Conservation (phyloP, 1,140 invertebrate species). For the Drosophila melanogaster region DNA sequence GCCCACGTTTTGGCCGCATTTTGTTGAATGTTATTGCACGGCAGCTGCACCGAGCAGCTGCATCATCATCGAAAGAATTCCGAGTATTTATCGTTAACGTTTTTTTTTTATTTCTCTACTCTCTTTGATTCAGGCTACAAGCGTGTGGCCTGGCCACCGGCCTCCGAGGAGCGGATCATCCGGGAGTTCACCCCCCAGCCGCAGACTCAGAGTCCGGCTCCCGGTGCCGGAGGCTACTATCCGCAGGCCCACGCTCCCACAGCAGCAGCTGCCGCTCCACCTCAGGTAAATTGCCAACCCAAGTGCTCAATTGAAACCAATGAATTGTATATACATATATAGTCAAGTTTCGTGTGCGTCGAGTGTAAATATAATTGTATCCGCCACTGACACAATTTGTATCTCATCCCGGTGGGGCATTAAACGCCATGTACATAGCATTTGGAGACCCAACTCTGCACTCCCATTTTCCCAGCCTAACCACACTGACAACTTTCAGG, state of each 20-base stretch:
- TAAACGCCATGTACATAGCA: conserved; percentile 28
- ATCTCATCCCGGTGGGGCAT: conserved; percentile 24
- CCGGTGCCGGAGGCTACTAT: conserved; percentile 66
- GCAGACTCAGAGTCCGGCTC: conserved; percentile 76
- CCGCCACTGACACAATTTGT: conserved; percentile 45
- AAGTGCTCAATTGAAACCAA: neutral
- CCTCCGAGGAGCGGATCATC: conserved; percentile 86
- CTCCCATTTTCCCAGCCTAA: conserved; percentile 40
- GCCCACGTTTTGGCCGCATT: conserved; percentile 78
- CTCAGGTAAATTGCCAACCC: conserved; percentile 60
- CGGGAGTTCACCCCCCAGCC: conserved; percentile 87
- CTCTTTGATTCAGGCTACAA: conserved; percentile 87
- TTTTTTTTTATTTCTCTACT: neutral
- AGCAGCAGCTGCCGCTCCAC: conserved; percentile 45
- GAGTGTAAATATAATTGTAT: conserved; percentile 65
- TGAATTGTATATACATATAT: conserved; percentile 42
- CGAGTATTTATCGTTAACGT: conserved; percentile 26
- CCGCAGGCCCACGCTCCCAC: conserved; percentile 44
- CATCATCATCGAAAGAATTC: conserved; percentile 22
- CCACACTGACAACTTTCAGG: conserved; percentile 74
- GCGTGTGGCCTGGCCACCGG: conserved; percentile 93
- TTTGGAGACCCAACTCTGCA: conserved; percentile 9
- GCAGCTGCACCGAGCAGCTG: conserved; percentile 16
- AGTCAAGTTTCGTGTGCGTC: conserved; percentile 35
- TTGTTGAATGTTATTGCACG: conserved; percentile 69